Evolutionary conservation across 2,888 invertebrate genomes (phyloP).

Genomic region (Enoplolaimus lenunculus): DNA sequence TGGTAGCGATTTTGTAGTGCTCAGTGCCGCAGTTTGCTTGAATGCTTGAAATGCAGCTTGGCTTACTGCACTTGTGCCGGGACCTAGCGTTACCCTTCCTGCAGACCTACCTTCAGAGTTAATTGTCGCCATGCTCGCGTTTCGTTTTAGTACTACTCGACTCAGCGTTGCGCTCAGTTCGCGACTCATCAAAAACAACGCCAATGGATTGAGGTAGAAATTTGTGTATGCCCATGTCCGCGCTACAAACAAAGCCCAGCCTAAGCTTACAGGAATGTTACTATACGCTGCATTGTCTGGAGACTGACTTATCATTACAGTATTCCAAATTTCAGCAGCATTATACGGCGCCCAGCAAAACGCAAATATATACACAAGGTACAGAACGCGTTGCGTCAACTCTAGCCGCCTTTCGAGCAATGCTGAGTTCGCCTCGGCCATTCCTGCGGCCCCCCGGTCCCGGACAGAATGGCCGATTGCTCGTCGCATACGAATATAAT

Average conservation of each 20-base stretch:
- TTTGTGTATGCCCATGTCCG: not conserved
- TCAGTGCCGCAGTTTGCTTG: too few relatives aligned
- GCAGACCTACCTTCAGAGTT: too few relatives aligned
- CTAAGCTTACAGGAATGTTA: not conserved
- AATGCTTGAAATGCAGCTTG: too few relatives aligned
- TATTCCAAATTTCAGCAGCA: not conserved
- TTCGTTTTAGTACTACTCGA: not conserved
- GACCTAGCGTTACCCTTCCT: too few relatives aligned
- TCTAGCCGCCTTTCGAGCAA: not conserved
- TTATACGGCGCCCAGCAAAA: constrained; percentile 9
- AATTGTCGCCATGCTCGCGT: not conserved
- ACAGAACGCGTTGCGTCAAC: not conserved
- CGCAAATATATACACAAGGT: constrained; percentile 8
- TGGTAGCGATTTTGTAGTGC: too few relatives aligned
- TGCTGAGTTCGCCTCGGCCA: not conserved
- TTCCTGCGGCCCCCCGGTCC: not conserved
- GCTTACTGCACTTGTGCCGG: too few relatives aligned
- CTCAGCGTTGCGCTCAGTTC: not conserved
- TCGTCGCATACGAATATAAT: constrained; percentile 6
- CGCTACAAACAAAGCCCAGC: not conserved
- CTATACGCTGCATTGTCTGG: not conserved
- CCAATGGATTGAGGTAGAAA: constrained; percentile 4
- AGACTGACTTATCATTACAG: not conserved
- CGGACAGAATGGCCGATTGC: not conserved
- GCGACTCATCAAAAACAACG: constrained; percentile 4